Base-by-base conservation (phyloP, 2,797 vertebrate species). In the Orestias chungarensis region DNA sequence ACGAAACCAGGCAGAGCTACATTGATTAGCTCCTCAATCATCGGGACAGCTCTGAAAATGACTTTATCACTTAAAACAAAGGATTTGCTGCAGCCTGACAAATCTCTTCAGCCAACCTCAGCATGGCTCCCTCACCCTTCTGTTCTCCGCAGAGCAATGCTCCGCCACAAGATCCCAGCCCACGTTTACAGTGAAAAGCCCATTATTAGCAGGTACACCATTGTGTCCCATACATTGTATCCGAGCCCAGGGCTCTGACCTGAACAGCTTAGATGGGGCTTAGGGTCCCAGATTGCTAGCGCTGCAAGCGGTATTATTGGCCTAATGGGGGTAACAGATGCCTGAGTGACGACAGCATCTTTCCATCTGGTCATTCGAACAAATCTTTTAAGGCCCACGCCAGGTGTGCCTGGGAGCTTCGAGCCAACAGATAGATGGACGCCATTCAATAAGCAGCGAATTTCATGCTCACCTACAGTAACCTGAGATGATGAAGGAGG, bases 261-360 rank as follows among this genome's bases (percentile, higher is more conserved):
- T 87, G 85, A 76, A 82, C 86, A 86, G 92, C 91, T 93, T 91
- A 92, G 88, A 83, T 47, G 68, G 75, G 82, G 91, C 90, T 91
- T 92, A 93, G 82, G 86, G 90, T 85, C 83, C 80, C 80, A 82
- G 88, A 90, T 89, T 79, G 88, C 91, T 85, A 91, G 91, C 90
- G 31, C 82, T 92, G 91, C 91, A 91, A 89, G 91, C 90, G 89
- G 92, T 91, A 92, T 93, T 93, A 93, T 88, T 90, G 91, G 91
- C 88, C 91, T 93, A 93, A 92, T 89, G 82, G 86, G 87, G 78
- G 87, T 84, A 93, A 91, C 92, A 93, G 91, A 93, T 92, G 91
- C 86, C 79, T 72, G 78, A 73, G 83, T 93, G 92, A 93, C 92
- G 91, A 93, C 90, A 92, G 89, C 85, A 90, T 90, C 89, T 92